Evolutionary conservation across 2,888 invertebrate species (phyloP), one percentile per base, ranked within the genome.

Genomic region (Andrena hattorfiana): DNA sequence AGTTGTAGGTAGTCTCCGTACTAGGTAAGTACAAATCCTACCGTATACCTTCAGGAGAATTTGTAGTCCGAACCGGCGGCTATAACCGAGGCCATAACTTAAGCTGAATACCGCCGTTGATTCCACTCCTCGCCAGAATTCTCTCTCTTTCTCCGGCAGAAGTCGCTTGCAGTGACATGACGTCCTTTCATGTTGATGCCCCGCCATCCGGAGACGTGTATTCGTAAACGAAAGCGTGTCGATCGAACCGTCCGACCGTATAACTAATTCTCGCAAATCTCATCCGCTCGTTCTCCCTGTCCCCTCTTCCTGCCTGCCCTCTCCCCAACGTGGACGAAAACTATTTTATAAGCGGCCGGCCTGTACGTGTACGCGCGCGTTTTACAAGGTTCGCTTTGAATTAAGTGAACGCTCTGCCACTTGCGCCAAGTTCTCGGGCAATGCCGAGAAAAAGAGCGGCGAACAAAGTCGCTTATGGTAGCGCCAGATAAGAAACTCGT

Each of bases 21-120:
- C 80, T 88, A 83, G 87, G 87, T 85, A 87, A 87, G 87, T 87
- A 87, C 87, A 88, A 87, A 87, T 88, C 86, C 86, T 85, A 74
- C 74, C 83, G 80, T 87, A 82, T 84, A 85, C 60, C 81, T 73
- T 32, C 67, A 64, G 66, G 81, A 87, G 85, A 89, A 90, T 89
- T 90, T 89, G 90, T 86, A 90, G 87, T 85, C 83, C 82, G 85
- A 86, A 89, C 88, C 56, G 84, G 79, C 82, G 81, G 83, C 80
- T 83, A 87, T 87, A 89, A 90, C 85, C 89, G 88, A 85, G 82
- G 86, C 88, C 85, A 87, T 89, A 90, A 90, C 86, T 87, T 87
- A 85, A 84, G 60, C 77, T 79, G 84, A 84, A 87, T 87, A 87
- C 79, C 84, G 71, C 75, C 72, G 77, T 76, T 77, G 85, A 85